Percentiles rank a stretch among this genome's conserved stretches.
Evolutionary conservation across 2,888 invertebrate species (phyloP).

Genomic region (Amblyteles armatorius): DNA sequence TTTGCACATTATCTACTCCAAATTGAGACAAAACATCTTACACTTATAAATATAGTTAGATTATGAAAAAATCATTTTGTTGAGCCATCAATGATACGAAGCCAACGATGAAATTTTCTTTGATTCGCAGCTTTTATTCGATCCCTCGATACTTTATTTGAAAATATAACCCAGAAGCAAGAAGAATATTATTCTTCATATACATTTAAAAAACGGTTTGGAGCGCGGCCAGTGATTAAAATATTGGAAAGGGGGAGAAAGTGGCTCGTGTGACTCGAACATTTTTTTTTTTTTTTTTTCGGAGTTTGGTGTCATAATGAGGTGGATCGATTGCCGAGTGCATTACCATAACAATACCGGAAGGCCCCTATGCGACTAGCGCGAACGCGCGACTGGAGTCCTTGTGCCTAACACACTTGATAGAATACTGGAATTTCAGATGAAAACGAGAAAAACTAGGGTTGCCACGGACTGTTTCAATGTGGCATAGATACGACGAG

Average conservation of each 20-base stretch:
- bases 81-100: background rate
- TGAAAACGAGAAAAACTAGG: conserved; percentile 80
- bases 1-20: conserved; percentile 39
- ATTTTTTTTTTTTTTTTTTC: conserved; percentile 62
- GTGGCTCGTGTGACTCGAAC: conserved; percentile 73
- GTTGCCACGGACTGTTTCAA: conserved; percentile 59
- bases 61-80: too few relatives aligned
- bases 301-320: conserved; percentile 81
- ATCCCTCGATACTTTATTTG: too few relatives aligned
- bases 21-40: conserved; percentile 42
- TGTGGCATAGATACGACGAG: conserved; percentile 51
- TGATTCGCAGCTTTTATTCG: too few relatives aligned
- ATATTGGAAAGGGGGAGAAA: conserved; percentile 35
- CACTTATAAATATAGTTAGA: conserved; percentile 18
- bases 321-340: conserved; percentile 81
- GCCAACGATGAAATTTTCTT: background rate
- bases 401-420: conserved; percentile 81
- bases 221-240: background rate
- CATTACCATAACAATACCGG: conserved; percentile 83
- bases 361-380: conserved; percentile 70
- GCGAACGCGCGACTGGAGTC: conserved; percentile 61
- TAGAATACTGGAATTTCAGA: conserved; percentile 81
- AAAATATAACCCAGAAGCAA: background rate
- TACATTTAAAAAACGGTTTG: background rate
- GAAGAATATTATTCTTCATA: background rate